Evolutionary conservation across 2,797 vertebrate species (phyloP), one percentile per base, ranked within the genome.

Genomic region (Cottoperca gobio): DNA sequence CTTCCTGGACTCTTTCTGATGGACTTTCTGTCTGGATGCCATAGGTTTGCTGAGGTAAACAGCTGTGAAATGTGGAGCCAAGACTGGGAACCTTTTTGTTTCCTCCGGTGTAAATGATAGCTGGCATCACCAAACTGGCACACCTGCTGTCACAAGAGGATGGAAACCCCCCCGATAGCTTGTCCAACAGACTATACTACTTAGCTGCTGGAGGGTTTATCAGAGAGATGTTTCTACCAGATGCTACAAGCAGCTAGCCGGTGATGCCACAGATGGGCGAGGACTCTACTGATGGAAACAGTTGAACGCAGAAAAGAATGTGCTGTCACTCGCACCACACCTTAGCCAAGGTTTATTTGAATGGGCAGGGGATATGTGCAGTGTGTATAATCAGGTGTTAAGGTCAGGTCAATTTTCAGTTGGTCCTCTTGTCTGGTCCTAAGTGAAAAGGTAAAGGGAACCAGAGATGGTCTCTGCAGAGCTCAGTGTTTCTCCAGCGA

Each of bases 91-190:
- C 10, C 14, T 46, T 62, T 21, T 54, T 57, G 54, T 74, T 60
- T 74, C 63, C 63, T 55, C 13, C 16, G 14, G 60, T 73, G 35
- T 53, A 63, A 42, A 37, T 31, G 46, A 79, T 67, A 23, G 57
- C 35, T 76, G 49, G 42, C 64, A 69, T 75, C 69, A 37, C 11
- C 50, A 70, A 64, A 66, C 61, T 33, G 28, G 21, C 64, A 74
- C 76, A 71, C 83, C 73, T 80, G 49, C 43, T 70, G 66, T 78
- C 71, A 76, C 35, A 26, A 43, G 68, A 70, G 24, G 8, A 59
- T 64, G 59, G 59, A 59, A 70, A 50, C 19, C 40, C 19, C 19
- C 21, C 68, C 19, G 64, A 26, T 61, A 76, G 61, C 67, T 68
- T 65, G 39, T 58, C 40, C 48, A 72, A 62, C 74, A 70, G 63